Conservation (phyloP, 64 coral and sea anemone species). For the Porites australiensis region DNA sequence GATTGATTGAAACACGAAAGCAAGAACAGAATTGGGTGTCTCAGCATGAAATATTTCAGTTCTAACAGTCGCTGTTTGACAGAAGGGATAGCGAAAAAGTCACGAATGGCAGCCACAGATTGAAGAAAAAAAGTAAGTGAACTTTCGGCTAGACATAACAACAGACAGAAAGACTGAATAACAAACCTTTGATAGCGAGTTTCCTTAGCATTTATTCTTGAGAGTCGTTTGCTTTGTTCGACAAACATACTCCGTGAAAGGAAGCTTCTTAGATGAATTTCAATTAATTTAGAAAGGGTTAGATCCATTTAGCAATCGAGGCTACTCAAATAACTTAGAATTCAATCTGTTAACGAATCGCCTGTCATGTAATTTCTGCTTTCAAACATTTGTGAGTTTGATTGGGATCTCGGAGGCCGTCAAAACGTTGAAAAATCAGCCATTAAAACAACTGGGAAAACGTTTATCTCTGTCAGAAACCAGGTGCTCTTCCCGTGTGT, state of each 20-base stretch:
- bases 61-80: background rate
- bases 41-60: conserved; percentile 6
- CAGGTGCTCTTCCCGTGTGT: no score
- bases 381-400: background rate
- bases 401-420: background rate
- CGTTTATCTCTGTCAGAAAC: no score
- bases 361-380: background rate
- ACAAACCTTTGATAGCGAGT: background rate
- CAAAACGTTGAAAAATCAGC: background rate
- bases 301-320: background rate
- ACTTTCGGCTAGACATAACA: background rate
- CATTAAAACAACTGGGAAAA: no score
- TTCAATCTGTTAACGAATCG: background rate
- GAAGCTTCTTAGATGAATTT: conserved; percentile 20
- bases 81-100: background rate
- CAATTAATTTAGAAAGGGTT: conserved; percentile 10
- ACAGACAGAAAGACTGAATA: background rate
- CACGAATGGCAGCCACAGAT: background rate
- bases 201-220: background rate
- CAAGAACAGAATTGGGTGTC: background rate
- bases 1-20: conserved; percentile 23
- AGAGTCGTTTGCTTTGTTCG: conserved; percentile 1
- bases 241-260: background rate
- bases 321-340: conserved; percentile 17
- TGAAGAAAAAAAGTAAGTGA: background rate